phyloP scores from a whole-genome alignment of 2,888 invertebrate genomes.

The Thymelicus lineola region DNA sequence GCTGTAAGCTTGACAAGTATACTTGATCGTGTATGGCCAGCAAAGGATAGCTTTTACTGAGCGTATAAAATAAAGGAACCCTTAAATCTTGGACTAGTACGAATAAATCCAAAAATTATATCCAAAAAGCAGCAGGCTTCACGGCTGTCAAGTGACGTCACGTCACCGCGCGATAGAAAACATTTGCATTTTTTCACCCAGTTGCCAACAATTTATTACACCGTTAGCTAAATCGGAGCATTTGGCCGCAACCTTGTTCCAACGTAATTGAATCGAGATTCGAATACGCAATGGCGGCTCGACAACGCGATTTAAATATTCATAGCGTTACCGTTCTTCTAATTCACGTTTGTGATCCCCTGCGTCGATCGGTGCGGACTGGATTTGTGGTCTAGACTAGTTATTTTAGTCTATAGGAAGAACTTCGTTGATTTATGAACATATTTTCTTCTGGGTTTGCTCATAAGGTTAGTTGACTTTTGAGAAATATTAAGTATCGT shows the following conservation, averaged over 20 bases:
- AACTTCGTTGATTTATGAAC: neutral
- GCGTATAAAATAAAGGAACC: too few relatives aligned
- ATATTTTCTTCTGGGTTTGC: too few relatives aligned
- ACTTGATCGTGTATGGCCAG: too few relatives aligned
- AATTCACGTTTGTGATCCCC: slow-evolving; percentile 27
- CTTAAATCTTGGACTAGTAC: too few relatives aligned
- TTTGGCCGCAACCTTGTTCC: slow-evolving; percentile 27
- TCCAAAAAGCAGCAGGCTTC: neutral
- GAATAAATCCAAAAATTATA: neutral
- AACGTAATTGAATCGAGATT: slow-evolving; percentile 27
- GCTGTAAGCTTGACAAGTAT: too few relatives aligned
- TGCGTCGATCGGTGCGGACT: slow-evolving; percentile 12
- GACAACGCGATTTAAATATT: slow-evolving; percentile 33
- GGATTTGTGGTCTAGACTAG: slow-evolving; percentile 12
- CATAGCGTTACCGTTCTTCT: slow-evolving; percentile 31
- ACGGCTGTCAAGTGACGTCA: slow-evolving; percentile 16
- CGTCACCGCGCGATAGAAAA: neutral
- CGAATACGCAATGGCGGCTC: slow-evolving; percentile 15
- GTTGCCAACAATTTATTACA: slow-evolving; percentile 28
- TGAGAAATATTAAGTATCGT: too few relatives aligned
- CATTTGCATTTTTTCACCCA: slow-evolving; percentile 29
- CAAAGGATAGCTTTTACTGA: too few relatives aligned
- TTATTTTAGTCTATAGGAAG: slow-evolving; percentile 4
- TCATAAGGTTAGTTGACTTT: too few relatives aligned
- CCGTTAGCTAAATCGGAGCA: slow-evolving; percentile 25